Evolutionary conservation across 2,113 vertebrate genomes (phyloP), one percentile per base, ranked within the genome.

Genomic region (Eubucco bourcierii): DNA sequence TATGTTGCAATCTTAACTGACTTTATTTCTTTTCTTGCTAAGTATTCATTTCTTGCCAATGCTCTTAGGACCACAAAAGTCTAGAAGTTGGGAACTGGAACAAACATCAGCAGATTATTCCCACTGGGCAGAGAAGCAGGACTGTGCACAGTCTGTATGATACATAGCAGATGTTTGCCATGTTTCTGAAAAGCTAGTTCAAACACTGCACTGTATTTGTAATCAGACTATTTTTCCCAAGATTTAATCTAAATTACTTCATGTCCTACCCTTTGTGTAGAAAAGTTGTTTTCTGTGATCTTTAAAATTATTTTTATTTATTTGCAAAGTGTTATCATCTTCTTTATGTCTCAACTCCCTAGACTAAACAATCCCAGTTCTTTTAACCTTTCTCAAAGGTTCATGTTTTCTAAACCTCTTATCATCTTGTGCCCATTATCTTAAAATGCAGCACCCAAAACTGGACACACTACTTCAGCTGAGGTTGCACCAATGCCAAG

Each of bases 401-500:
- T 92, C 71, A 58, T 63, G 65, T 84, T 90, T 90, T 92, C 66
- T 73, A 87, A 92, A 73, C 15, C 6, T 72, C 66, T 89, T 93
- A 84, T 52, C 56, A 86, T 92, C 25, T 64, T 82, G 17, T n/a
- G 59, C 39, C 81, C 56, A 56, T 76, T 94, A 84, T 79, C 87
- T 60, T 47, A 68, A 88, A 84, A 81, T 44, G 20, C 31, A 71
- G 50, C 6, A 1, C 56, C 41, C 75, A 80, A 76, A 90, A 56
- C 72, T 90, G 64, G 37, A 91, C 1, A 1, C 41, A 64, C 2
- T 60, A 46, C 64, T 80, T 80, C 64, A 91, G 82, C 85, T 77
- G 90, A 95, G 85, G 47, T 87, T 85, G 81, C 72, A 93, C 87
- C 79, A 91, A 52, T 80, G 87, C 85, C 95, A 95, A 95, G 79